phyloP scores from a whole-genome alignment of 2,888 invertebrate species.

The Sarcophaga variegata region DNA sequence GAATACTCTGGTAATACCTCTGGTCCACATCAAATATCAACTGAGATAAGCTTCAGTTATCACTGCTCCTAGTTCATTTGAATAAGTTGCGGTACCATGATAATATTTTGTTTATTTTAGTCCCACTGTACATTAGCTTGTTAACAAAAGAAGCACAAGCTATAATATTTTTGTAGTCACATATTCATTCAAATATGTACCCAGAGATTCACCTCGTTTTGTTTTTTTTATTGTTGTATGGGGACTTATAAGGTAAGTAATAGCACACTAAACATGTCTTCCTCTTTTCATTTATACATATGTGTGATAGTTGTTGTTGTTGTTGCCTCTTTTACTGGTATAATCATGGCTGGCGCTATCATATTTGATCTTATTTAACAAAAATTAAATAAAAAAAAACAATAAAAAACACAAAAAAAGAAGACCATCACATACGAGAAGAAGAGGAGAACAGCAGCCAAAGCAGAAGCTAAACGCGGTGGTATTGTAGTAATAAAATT shows the following conservation, averaged over 20 bases:
- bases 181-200: not conserved
- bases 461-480: constrained; percentile 68
- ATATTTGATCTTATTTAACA: constrained; percentile 79
- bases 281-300: constrained; percentile 36
- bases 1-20: too few relatives aligned
- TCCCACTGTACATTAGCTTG: constrained; percentile 45
- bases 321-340: constrained; percentile 58
- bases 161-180: constrained; percentile 29
- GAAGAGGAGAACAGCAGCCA: constrained; percentile 63
- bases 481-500: constrained; percentile 66
- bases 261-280: constrained; percentile 67
- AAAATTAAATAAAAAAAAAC: constrained; percentile 33
- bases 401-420: constrained; percentile 46
- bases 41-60: too few relatives aligned
- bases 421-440: constrained; percentile 34
- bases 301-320: constrained; percentile 4
- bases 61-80: too few relatives aligned
- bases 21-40: too few relatives aligned
- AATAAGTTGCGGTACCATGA: too few relatives aligned
- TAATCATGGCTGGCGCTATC: constrained; percentile 77
- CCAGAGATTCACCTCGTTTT: constrained; percentile 54
- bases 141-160: constrained; percentile 58
- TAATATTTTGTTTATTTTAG: not conserved
- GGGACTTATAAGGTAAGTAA: constrained; percentile 64
- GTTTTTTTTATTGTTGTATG: not conserved